Evolutionary conservation across 2,797 vertebrate genomes (phyloP), one percentile per base, ranked within the genome.

Genomic region (Dromococcyx pavoninus): DNA sequence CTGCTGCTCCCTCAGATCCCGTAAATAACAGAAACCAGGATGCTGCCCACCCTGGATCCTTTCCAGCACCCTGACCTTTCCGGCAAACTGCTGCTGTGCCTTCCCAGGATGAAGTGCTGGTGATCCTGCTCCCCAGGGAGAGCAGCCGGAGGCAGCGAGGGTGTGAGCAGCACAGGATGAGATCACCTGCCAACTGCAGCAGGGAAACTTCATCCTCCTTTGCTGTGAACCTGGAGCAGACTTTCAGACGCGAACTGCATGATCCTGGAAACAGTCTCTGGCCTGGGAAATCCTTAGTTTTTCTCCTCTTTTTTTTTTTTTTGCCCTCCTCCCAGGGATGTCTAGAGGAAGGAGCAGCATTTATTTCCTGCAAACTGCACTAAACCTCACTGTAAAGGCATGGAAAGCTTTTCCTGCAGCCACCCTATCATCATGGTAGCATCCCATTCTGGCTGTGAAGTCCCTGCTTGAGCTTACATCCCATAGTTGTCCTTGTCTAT

Each of bases 151-250:
- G 92, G 94, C 91, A 93, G 89, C 64, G 73, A 88, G 93, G 84
- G 90, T 64, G 91, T 94, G 94, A 95, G 46, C 69, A 67, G 23
- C 96, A 58, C 96, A 95, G 94, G 93, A 88, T 96, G 96, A 96
- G 91, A 88, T 97, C 96, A 91, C 81, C 88, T 96, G 96, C 96
- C 95, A 96, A 19, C 87, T 89, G 71, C 95, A 93, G 75, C 73
- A 84, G 87, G 91, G 94, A 91, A 94, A 77, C 86, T 83, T 78
- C 92, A 86, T 90, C 93, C 67, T 94, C 56, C 79, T 97, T 91
- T 78, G 50, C 83, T 86, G 58, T 33, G 62, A 95, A 83, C 92
- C 95, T 92, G 88, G 97, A 96, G 61, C 94, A 94, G 77, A 90
- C 91, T 95, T 94, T 86, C 8, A 25, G 61, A 88, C 50, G 30